Base-by-base conservation (phyloP, 2,797 vertebrate species). In the Lepus oiostolus region DNA sequence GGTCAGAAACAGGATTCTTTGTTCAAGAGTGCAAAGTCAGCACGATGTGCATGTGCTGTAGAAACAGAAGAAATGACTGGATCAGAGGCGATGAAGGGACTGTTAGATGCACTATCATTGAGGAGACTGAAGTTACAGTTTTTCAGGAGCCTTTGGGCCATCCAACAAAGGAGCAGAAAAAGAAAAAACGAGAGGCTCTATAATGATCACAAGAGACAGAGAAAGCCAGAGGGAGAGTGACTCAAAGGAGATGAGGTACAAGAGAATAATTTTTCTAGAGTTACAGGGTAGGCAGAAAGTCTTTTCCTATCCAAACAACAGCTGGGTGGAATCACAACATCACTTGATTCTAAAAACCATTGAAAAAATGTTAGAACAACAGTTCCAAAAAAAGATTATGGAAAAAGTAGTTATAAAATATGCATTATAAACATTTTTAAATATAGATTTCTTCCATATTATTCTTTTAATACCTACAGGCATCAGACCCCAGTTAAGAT, bases 381-480 rank as follows among this genome's bases (percentile, higher is more conserved):
- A 76, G 58, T 91, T 75, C 42, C 38, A 32, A 62, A 81, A 95
- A 95, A 88, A 85, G 70, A 88, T 77, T 58, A 86, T 47, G 28
- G 62, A 60, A 93, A 95, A 96, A 90, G 60, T 82, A 67, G 28
- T 72, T 82, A 87, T 89, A 93, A 96, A 93, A 58, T 81, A 72
- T 60, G 38, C 32, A 89, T 75, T 96, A 50, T 79, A 91, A 95
- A 96, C 42, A 88, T 95, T 95, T 95, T 42, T 94, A 67, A 97
- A 96, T 85, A 83, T 35, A 96, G 76, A 91, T 77, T 89, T 88
- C 70, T 80, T 88, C 60, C 85, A 85, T 75, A 94, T 88, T 86
- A 91, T 90, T 88, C n/a, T 76, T 77, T 93, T 84, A 91, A 90
- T 88, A 72, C n/a, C 22, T 90, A 38, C 24, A 85, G 47, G n/a